Conservation (phyloP, 2,113 vertebrate species). For the Cryptotis parvus region DNA sequence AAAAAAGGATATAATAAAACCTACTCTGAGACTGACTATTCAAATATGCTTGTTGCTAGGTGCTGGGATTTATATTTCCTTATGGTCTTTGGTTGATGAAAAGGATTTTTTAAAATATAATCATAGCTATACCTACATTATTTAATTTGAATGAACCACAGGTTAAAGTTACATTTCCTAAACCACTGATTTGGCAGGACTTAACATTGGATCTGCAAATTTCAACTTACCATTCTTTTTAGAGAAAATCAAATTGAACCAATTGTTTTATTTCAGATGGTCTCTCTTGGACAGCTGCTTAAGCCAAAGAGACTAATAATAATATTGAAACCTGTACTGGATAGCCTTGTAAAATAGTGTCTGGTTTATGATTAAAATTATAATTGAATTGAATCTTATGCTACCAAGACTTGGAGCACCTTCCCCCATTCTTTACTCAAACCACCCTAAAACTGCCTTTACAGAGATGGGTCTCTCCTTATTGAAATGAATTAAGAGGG, state of each 20-base stretch:
- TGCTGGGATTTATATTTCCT: slow-evolving; percentile 24
- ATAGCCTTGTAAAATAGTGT: slow-evolving; percentile 32
- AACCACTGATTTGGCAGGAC: background rate
- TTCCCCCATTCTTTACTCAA: background rate
- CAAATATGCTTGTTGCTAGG: background rate
- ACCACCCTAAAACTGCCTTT: background rate
- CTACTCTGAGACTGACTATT: background rate
- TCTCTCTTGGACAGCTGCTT: slow-evolving; percentile 34
- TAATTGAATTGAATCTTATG: slow-evolving; percentile 1
- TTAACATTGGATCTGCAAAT: slow-evolving; percentile 1
- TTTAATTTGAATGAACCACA: slow-evolving; percentile 36
- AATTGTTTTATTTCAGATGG: slow-evolving; percentile 5
- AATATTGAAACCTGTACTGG: background rate
- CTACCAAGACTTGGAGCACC: background rate
- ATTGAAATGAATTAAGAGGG: slow-evolving; percentile 29
- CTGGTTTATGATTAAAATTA: slow-evolving; percentile 37
- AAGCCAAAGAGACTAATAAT: slow-evolving; percentile 49
- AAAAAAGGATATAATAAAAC: background rate
- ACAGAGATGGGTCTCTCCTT: background rate
- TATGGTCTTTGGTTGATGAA: background rate
- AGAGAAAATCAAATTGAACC: background rate
- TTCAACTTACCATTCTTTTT: background rate
- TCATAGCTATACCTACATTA: background rate
- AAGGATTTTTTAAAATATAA: slow-evolving; percentile 8
- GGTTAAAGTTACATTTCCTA: slow-evolving; percentile 37